phyloP scores from a whole-genome alignment of 2,888 invertebrate genomes.

The Tribolium freemani region DNA sequence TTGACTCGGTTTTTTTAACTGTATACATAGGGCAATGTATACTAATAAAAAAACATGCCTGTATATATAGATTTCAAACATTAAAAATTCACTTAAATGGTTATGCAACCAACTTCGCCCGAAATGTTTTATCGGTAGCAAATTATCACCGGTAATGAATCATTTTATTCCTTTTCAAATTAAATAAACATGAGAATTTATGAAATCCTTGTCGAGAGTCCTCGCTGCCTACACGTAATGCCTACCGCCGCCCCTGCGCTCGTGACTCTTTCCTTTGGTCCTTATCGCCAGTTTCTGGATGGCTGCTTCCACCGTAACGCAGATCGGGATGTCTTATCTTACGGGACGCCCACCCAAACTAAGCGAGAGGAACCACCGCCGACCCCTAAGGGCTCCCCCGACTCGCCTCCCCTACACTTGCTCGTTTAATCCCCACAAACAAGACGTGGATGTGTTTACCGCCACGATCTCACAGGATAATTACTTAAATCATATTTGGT shows the following conservation, averaged over 20 bases:
- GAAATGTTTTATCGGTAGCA: background rate
- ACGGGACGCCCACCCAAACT: constrained; percentile 50
- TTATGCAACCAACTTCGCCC: background rate
- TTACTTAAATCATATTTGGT: constrained; percentile 35
- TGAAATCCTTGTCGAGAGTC: background rate
- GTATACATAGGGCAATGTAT: too few relatives aligned
- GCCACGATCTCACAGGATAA: constrained; percentile 32
- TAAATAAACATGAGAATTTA: background rate
- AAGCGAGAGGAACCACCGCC: constrained; percentile 42
- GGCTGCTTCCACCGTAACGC: constrained; percentile 66
- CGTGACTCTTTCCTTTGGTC: constrained; percentile 61
- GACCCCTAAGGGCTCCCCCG: constrained; percentile 45
- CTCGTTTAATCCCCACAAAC: constrained; percentile 43
- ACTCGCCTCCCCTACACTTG: constrained; percentile 39
- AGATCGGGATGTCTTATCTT: constrained; percentile 68
- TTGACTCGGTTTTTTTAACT: too few relatives aligned
- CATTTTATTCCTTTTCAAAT: background rate
- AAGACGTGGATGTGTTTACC: constrained; percentile 44
- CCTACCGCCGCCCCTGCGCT: constrained; percentile 36
- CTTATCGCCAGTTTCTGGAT: constrained; percentile 69
- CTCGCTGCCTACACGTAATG: constrained; percentile 7
- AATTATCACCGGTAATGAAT: background rate
- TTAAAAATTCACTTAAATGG: too few relatives aligned
- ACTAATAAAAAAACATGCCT: too few relatives aligned
- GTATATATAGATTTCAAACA: too few relatives aligned